Base-by-base conservation (phyloP, 2,888 invertebrate species). In the Hylaea fasciaria region DNA sequence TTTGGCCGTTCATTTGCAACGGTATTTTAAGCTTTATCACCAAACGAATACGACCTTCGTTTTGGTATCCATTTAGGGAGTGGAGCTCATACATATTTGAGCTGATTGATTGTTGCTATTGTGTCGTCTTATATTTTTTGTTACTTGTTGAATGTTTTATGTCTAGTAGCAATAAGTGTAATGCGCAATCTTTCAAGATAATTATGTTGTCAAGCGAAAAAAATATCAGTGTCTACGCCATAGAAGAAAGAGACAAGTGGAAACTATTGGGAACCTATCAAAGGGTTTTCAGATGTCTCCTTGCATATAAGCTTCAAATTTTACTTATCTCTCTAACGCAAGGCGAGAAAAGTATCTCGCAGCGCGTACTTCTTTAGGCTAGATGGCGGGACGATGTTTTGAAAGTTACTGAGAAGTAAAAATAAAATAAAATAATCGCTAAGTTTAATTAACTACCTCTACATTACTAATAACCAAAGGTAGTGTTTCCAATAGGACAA, bases 61-160 rank as follows among this genome's bases (percentile, higher is more conserved):
- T 16, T 10, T 11, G 5, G 7, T 41, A 12, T 12, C 0, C 29
- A 41, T 28, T n/a, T 4, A 45, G 28, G 35, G 46, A 32, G 47
- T 44, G 39, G 45, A 35, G 28, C 57, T 62, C 64, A 68, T 66
- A 64, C 68, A 68, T 66, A 68, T 61, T 64, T 57, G 40, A 66
- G 41, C 45, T 57, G 68, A 66, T 64, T 66, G 68, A 68, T 68
- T 64, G 64, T 48, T 48, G 14, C 61, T 61, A 66, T 68, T 64
- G 64, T 68, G 64, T 68, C 60, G 60, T 59, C 57, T 51, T 40
- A 45, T 48, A 48, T 66, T 63, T 62, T 47, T 57, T 53, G 47
- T 62, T 62, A 66, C 68, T 66, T 68, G 66, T 68, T 68, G 66
- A 64, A 68, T 66, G 48, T 63, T 66, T 64, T 59, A 68, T 64